Evolutionary conservation across 2,797 vertebrate genomes (phyloP), one percentile per base, ranked within the genome.

Genomic region (Menidia menidia): DNA sequence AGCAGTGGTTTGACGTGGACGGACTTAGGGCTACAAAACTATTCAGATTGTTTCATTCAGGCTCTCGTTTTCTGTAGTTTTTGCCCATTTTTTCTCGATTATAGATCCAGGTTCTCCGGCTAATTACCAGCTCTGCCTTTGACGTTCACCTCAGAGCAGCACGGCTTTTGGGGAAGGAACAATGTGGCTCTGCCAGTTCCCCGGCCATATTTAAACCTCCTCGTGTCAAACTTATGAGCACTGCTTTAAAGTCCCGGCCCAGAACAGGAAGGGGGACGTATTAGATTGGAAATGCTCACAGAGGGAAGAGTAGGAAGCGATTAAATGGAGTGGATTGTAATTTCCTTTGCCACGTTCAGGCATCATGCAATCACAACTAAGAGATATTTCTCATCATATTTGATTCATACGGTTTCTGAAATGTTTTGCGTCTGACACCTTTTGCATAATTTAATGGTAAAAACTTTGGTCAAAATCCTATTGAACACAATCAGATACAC

Each of bases 51-150:
- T 25, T 25, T 25, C 25, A 25, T 25, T 25, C 25, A 2, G 25
- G 25, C n/a, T 25, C 25, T 25, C 25, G 25, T 25, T 25, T 25
- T 2, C 25, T 1, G 25, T 25, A 25, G 25, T 25, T 25, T 25
- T 25, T 25, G 25, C 25, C 25, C 25, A 25, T 2, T 25, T 25
- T 25, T 25, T 25, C 25, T 25, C 2, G 25, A 25, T 25, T 25
- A 25, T 25, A 25, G 25, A 25, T 25, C 25, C 25, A 25, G 25
- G 25, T 25, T 84, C 51, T 74, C 59, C 50, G 53, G 42, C 71
- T 78, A 78, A 82, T 80, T 65, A 78, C 60, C 59, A 50, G 31
- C n/a, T n/a, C n/a, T n/a, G n/a, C n/a, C n/a, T n/a, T n/a, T n/a
- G n/a, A n/a, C n/a, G n/a, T 65, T 78, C 64, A 45, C 50, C 73